These are phyloP conservation scores for Ectropis crepuscularia DNA, from an alignment of 2,888 invertebrate genomes.

Conservation along the genomic window DNA sequence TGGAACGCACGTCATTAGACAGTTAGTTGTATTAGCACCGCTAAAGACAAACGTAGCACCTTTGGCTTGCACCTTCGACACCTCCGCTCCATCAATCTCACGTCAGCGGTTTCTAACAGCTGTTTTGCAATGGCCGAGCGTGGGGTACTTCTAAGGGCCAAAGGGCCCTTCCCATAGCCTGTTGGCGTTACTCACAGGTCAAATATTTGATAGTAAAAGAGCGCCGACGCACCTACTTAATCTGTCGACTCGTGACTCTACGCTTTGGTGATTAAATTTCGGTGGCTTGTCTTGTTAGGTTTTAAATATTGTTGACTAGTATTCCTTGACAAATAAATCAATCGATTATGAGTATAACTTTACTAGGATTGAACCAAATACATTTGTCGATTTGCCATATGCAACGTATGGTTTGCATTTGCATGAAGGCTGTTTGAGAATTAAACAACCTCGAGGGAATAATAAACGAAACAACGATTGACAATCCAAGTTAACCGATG, in stretches of 20 bases:
- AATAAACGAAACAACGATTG: too few relatives aligned
- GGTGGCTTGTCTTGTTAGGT: background rate
- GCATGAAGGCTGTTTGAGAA: too few relatives aligned
- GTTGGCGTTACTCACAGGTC: slow-evolving; percentile 44
- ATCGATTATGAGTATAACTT: too few relatives aligned
- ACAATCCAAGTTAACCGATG: too few relatives aligned
- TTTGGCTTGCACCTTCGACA: slow-evolving; percentile 30
- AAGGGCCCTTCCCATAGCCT: slow-evolving; percentile 42
- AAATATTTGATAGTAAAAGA: slow-evolving; percentile 42
- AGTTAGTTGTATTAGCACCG: slow-evolving; percentile 4
- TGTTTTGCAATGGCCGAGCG: slow-evolving; percentile 42
- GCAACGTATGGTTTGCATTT: too few relatives aligned
- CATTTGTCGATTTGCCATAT: too few relatives aligned
- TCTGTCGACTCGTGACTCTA: slow-evolving; percentile 21
- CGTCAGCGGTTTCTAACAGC: slow-evolving; percentile 37
- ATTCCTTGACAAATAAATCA: too few relatives aligned
- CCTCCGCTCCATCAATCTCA: slow-evolving; percentile 39
- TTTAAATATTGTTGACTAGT: too few relatives aligned
- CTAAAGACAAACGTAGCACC: slow-evolving; percentile 16
- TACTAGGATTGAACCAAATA: too few relatives aligned
- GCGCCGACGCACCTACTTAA: slow-evolving; percentile 11
- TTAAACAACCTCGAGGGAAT: too few relatives aligned
- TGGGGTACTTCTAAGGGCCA: slow-evolving; percentile 39
- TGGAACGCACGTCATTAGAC: too few relatives aligned
- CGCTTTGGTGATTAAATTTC: background rate